Evolutionary conservation across 2,113 vertebrate species (phyloP).

Genomic region (Anarhynchus alexandrinus): DNA sequence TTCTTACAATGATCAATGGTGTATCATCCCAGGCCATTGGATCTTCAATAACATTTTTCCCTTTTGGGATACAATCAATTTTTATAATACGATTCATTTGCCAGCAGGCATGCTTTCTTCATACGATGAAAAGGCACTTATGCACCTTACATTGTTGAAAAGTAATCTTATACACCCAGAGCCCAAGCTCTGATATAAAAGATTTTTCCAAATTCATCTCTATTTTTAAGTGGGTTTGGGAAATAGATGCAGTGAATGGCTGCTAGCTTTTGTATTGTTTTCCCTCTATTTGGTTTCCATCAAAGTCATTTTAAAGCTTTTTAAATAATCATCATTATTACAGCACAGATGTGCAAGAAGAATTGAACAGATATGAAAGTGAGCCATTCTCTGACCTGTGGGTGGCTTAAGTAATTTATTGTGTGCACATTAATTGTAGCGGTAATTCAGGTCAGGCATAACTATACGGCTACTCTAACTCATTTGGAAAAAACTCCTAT

Average conservation of each 20-base stretch:
- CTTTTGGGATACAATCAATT: conserved; percentile 88
- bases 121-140: conserved; percentile 81
- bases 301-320: conserved; percentile 12
- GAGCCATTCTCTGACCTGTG: background rate
- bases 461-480: background rate
- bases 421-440: background rate
- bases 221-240: conserved; percentile 64
- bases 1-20: conserved; percentile 89
- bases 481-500: background rate
- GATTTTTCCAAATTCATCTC: conserved; percentile 66
- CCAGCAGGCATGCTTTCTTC: conserved; percentile 80
- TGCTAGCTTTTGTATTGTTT: conserved; percentile 35
- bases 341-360: background rate
- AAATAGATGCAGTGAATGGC: conserved; percentile 7
- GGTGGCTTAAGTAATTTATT: background rate
- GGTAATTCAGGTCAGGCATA: background rate
- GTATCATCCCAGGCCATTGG: conserved; percentile 85
- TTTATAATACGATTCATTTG: conserved; percentile 87
- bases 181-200: conserved; percentile 56
- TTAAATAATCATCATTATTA: conserved; percentile 5
- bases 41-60: conserved; percentile 88
- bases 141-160: conserved; percentile 79
- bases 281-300: background rate
- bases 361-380: background rate
- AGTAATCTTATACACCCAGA: conserved; percentile 74